Conservation (phyloP, 2,888 invertebrate species). For the Balanococcus diminutus region DNA sequence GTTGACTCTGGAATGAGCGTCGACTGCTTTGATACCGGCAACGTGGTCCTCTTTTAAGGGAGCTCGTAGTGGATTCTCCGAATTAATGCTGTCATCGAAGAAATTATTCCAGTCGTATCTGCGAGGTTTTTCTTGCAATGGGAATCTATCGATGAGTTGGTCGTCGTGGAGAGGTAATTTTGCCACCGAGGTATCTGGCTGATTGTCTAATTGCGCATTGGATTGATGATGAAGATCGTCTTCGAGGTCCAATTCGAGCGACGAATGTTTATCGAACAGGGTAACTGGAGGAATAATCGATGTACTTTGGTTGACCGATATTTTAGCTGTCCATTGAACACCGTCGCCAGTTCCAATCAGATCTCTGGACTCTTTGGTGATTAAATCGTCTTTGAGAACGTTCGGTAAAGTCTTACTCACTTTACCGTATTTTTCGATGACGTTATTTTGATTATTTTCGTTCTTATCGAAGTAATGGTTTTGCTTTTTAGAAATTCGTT, state of each 20-base stretch:
- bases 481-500: slow-evolving; percentile 4
- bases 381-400: background rate
- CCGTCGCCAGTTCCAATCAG: background rate
- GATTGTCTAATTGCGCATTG: background rate
- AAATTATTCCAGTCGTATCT: too few species aligned
- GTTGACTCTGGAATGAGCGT: background rate
- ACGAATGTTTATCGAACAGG: background rate
- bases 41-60: background rate
- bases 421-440: slow-evolving; percentile 6
- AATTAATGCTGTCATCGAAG: too few species aligned
- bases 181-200: background rate
- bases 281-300: background rate
- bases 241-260: background rate
- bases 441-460: background rate
- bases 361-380: background rate
- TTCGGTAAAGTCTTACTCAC: background rate
- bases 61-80: too few species aligned
- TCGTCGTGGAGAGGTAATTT: background rate
- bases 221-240: background rate
- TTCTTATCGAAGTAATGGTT: background rate
- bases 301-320: background rate
- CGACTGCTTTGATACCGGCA: background rate
- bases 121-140: background rate
- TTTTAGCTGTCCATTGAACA: slow-evolving; percentile 1
- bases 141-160: background rate